Conservation (phyloP, 2,797 vertebrate genomes). For the Hypotaenidia okinawae region DNA sequence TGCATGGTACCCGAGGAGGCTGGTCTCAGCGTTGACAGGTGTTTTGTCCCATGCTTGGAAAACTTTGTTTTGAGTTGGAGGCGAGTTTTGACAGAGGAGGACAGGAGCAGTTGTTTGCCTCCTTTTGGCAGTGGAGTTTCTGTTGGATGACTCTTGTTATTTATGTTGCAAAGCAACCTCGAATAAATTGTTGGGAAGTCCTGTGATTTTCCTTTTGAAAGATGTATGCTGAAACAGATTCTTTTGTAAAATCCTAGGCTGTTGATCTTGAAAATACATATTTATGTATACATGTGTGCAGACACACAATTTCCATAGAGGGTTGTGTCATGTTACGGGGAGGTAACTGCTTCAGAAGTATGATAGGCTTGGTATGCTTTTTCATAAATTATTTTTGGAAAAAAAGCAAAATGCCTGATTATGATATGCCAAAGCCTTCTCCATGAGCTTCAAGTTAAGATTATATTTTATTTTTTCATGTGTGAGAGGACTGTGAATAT, state of each 20-base stretch:
- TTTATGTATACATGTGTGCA: fast-evolving
- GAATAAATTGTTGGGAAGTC: background rate
- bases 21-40: background rate
- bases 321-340: fast-evolving
- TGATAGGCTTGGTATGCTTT: background rate
- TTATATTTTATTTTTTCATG: background rate
- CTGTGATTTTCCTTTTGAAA: background rate
- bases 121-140: background rate
- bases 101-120: background rate
- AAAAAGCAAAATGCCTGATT: background rate
- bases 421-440: background rate
- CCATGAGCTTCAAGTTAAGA: background rate
- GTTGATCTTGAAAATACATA: background rate
- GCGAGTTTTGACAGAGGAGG: background rate
- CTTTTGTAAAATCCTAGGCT: background rate
- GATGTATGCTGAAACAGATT: background rate
- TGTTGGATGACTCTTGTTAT: background rate
- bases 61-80: background rate
- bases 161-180: background rate
- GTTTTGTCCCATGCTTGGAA: background rate
- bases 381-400: background rate
- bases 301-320: background rate
- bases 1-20: background rate
- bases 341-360: background rate
- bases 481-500: background rate